phyloP scores from a whole-genome alignment of 2,113 vertebrate genomes.

The Plotosus lineatus region DNA sequence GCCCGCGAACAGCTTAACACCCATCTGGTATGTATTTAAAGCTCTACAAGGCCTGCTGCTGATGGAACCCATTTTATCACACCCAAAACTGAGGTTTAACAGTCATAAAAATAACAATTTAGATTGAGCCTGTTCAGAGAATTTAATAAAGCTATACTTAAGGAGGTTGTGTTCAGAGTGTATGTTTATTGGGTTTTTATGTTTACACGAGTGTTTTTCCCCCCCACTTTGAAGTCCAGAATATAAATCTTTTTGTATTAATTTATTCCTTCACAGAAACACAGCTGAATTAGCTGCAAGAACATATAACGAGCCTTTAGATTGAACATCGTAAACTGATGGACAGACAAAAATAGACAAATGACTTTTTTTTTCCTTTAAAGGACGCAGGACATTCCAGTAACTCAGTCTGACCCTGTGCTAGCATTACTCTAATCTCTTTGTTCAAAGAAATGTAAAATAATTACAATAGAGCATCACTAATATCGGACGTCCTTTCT shows the following conservation, averaged over 20 bases:
- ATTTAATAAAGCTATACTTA: background rate
- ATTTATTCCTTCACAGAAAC: too few relatives aligned
- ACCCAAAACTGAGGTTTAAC: slow-evolving; percentile 61
- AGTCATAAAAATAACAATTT: slow-evolving; percentile 58
- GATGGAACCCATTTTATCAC: slow-evolving; percentile 62
- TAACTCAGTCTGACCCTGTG: background rate
- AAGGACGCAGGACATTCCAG: background rate
- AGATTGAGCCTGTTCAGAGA: background rate
- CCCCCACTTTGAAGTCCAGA: background rate
- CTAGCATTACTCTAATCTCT: background rate
- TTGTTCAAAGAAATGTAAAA: background rate
- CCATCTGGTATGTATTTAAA: slow-evolving; percentile 90
- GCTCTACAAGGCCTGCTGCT: slow-evolving; percentile 70
- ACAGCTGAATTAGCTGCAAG: background rate
- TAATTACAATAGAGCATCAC: background rate
- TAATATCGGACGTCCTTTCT: background rate
- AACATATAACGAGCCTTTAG: background rate
- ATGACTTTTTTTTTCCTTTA: background rate
- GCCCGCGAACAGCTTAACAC: slow-evolving; percentile 92
- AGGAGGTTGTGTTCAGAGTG: background rate
- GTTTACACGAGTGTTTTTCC: background rate
- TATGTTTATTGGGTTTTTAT: background rate
- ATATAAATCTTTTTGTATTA: background rate
- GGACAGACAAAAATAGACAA: background rate
- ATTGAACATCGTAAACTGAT: background rate